These are phyloP conservation scores for Asteroscopus sphinx DNA, from an alignment of 2,888 invertebrate genomes.

Conservation along the genomic window DNA sequence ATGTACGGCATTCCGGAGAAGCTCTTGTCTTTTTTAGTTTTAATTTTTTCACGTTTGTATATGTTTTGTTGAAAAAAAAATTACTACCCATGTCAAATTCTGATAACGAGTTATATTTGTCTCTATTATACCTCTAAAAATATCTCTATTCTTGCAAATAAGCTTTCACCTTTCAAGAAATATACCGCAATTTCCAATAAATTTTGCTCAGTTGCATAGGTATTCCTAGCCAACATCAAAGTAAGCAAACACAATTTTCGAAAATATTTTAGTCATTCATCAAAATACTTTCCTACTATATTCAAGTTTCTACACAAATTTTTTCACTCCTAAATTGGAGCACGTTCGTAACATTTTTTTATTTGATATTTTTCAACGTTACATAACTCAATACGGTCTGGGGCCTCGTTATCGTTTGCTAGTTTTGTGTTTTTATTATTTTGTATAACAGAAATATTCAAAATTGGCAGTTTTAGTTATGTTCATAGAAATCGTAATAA, in stretches of 20 bases:
- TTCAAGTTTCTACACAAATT: conserved; percentile 1
- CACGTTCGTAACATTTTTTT: conserved; percentile 17
- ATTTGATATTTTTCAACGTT: conserved; percentile 27
- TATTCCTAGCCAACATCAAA: neutral
- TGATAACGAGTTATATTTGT: no score
- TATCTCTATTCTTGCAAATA: no score
- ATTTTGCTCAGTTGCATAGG: no score
- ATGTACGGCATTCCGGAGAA: no score
- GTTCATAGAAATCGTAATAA: no score
- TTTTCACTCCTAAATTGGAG: conserved; percentile 29
- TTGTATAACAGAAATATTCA: conserved; percentile 39
- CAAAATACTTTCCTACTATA: conserved; percentile 12
- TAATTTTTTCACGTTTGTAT: no score
- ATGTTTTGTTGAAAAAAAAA: no score
- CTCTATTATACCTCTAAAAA: no score
- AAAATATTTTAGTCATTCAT: conserved; percentile 1
- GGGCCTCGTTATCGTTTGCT: conserved; percentile 44
- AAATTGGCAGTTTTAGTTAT: conserved; percentile 23
- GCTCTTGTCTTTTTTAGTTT: no score
- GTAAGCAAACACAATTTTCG: neutral
- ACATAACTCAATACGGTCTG: conserved; percentile 39
- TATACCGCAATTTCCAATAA: no score
- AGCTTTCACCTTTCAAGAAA: no score
- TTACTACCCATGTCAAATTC: no score
- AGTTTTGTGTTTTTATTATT: conserved; percentile 37